phyloP scores from a whole-genome alignment of 2,888 invertebrate species.

The Fissipunctia ypsillon region DNA sequence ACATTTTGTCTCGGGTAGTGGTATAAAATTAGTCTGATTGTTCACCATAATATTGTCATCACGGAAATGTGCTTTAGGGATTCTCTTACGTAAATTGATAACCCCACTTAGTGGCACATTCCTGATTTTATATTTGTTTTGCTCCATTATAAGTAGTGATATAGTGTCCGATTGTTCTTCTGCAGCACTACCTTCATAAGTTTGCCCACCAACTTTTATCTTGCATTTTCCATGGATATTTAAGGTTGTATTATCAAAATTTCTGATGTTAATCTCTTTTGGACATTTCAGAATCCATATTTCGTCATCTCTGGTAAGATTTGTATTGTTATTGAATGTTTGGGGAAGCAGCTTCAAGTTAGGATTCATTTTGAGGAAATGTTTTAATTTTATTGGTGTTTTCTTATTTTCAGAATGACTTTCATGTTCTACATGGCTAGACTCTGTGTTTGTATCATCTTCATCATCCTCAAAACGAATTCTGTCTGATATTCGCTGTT shows the following conservation, averaged over 20 bases:
- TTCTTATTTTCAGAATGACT: slow-evolving; percentile 28
- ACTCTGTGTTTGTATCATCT: slow-evolving; percentile 34
- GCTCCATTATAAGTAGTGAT: slow-evolving; percentile 68
- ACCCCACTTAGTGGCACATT: slow-evolving; percentile 71
- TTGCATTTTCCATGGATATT: slow-evolving; percentile 77
- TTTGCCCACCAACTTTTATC: slow-evolving; percentile 79
- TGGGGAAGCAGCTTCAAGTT: slow-evolving; percentile 67
- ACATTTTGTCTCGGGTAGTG: slow-evolving; percentile 83
- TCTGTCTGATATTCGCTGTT: slow-evolving; percentile 75
- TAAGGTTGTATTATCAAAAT: slow-evolving; percentile 72
- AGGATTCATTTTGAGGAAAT: slow-evolving; percentile 72
- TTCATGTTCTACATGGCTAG: slow-evolving; percentile 7
- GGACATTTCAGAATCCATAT: slow-evolving; percentile 82
- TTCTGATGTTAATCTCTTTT: slow-evolving; percentile 72
- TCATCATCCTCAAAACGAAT: slow-evolving; percentile 80
- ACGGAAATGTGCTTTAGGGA: slow-evolving; percentile 79
- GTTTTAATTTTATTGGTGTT: slow-evolving; percentile 67
- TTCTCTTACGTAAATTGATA: slow-evolving; percentile 77
- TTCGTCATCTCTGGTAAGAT: slow-evolving; percentile 78
- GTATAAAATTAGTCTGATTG: slow-evolving; percentile 78
- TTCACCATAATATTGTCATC: slow-evolving; percentile 73
- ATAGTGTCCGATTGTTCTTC: slow-evolving; percentile 65
- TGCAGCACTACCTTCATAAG: slow-evolving; percentile 74
- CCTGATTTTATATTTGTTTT: slow-evolving; percentile 69
- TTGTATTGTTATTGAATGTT: slow-evolving; percentile 50